These are phyloP conservation scores for Lingula anatina DNA, from an alignment of 2,888 invertebrate species.

Conservation along the genomic window DNA sequence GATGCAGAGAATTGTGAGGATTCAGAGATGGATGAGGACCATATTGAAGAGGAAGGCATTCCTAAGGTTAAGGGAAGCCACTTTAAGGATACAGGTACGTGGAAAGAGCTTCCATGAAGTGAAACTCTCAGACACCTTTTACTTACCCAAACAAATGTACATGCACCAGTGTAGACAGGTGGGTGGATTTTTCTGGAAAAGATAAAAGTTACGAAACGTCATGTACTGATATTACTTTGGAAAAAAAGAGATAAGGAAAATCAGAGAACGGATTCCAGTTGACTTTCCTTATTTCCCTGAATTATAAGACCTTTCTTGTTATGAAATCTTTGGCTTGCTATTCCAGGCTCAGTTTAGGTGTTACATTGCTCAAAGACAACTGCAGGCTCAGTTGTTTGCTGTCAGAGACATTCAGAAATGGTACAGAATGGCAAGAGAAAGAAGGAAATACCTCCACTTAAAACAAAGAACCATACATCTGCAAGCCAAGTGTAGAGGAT, in stretches of 20 bases:
- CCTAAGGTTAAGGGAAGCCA: constrained; percentile 68
- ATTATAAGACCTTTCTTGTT: too few relatives aligned
- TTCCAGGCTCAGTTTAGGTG: constrained; percentile 15
- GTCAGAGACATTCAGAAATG: constrained; percentile 70
- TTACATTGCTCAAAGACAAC: too few relatives aligned
- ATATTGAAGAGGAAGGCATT: constrained; percentile 74
- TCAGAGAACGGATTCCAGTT: too few relatives aligned
- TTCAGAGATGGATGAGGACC: constrained; percentile 87
- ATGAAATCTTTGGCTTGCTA: too few relatives aligned
- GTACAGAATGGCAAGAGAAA: constrained; percentile 68
- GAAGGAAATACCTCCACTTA: constrained; percentile 66
- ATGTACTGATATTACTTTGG: too few relatives aligned
- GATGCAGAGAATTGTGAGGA: constrained; percentile 83
- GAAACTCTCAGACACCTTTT: too few relatives aligned
- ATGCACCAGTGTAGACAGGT: too few relatives aligned
- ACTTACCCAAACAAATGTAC: too few relatives aligned
- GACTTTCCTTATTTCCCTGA: too few relatives aligned
- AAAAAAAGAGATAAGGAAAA: too few relatives aligned
- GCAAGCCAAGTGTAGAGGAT: constrained; percentile 72
- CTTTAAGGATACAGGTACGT: constrained; percentile 66
- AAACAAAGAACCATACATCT: constrained; percentile 52
- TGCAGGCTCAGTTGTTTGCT: constrained; percentile 46
- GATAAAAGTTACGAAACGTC: too few relatives aligned
- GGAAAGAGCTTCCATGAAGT: background rate
- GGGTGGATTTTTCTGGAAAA: too few relatives aligned